phyloP scores from a whole-genome alignment of 2,797 vertebrate genomes.

The Eutrigla gurnardus region DNA sequence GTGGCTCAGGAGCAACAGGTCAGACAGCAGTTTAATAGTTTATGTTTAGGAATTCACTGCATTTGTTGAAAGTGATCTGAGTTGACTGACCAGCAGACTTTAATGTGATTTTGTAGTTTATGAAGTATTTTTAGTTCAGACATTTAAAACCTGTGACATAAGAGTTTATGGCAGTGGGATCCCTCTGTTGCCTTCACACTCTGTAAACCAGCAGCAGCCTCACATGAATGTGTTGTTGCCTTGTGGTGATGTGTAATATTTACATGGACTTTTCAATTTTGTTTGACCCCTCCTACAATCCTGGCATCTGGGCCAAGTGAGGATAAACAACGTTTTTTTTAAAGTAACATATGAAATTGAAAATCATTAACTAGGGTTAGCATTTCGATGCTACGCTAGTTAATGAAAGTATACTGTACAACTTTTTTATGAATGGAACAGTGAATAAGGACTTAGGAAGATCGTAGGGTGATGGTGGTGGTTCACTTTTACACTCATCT shows the following conservation, averaged over 20 bases:
- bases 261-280: background rate
- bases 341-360: background rate
- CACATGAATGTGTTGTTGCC: background rate
- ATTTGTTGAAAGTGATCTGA: background rate
- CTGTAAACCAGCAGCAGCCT: background rate
- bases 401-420: too few species aligned
- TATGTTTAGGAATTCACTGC: background rate
- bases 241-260: constrained; percentile 20
- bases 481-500: too few species aligned
- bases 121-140: too few species aligned
- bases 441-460: too few species aligned
- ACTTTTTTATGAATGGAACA: too few species aligned
- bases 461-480: too few species aligned
- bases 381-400: too few species aligned
- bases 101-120: too few species aligned
- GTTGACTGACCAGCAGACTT: background rate
- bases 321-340: background rate
- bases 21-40: background rate
- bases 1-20: constrained; percentile 26
- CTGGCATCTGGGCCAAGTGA: background rate
- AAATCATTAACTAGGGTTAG: too few species aligned
- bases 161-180: too few species aligned
- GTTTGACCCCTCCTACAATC: constrained; percentile 1
- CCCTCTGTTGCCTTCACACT: too few species aligned
- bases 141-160: too few species aligned